Evolutionary conservation across 2,797 vertebrate species (phyloP), one percentile per base, ranked within the genome.

Genomic region (Danionella dracula): DNA sequence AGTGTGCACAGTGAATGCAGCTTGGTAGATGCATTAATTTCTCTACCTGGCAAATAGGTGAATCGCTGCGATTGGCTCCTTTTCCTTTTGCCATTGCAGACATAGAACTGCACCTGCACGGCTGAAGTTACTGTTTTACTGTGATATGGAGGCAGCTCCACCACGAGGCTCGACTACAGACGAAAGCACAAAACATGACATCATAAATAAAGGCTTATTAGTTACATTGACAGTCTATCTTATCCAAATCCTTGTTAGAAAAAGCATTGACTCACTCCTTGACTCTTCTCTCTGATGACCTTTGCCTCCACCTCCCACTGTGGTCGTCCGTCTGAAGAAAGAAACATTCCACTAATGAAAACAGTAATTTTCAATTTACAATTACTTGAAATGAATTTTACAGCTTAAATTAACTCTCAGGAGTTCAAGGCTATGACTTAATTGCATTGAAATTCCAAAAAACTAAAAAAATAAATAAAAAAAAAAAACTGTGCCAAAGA

Each of bases 251-350:
- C n/a, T n/a, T n/a, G n/a, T 66, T 74, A 9, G 34, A 40, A 37
- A 53, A 70, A 29, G 1, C 13, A 61, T 57, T 31, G 2, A 87
- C 90, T 95, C 85, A 98, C 96, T 85, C 92, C 93, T 90, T 97
- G 95, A 90, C 89, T 92, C 83, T 93, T 97, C 79, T 97, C 96
- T 61, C 91, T 89, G 56, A 93, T 85, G 85, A 98, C 93, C 87
- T 96, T 98, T 58, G 93, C 96, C 86, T 98, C 96, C 70, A 95
- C 96, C 72, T 99, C 96, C 96, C 96, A 99, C 21, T 99, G 95
- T 75, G 96, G 93, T 76, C 96, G 86, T 84, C 96, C 96, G 88
- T 99, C 96, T 99, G 81, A 79, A 68, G 73, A 80, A 12, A 11
- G 68, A 76, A 29, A 38, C 34, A 38, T 4, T 34, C 15, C 32